These are phyloP conservation scores for Pipa parva DNA, from an alignment of 2,113 vertebrate species.

Conservation along the genomic window DNA sequence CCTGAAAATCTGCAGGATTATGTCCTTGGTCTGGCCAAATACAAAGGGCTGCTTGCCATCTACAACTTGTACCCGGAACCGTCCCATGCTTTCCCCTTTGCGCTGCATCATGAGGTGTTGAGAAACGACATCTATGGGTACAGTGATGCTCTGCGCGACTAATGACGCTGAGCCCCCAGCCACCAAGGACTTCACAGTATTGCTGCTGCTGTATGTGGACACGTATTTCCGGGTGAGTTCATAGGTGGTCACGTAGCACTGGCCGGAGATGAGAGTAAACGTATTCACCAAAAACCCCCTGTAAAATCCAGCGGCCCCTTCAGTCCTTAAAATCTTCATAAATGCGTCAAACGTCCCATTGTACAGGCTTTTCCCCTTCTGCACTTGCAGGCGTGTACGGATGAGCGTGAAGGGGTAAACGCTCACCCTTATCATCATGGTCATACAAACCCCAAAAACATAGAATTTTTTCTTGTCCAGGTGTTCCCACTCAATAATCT, in stretches of 20 bases:
- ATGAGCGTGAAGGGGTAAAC: slow-evolving; percentile 92
- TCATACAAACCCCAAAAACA: slow-evolving; percentile 88
- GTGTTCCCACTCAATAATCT: slow-evolving; percentile 97
- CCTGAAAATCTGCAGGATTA: slow-evolving; percentile 82
- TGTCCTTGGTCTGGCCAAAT: slow-evolving; percentile 85
- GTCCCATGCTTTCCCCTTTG: slow-evolving; percentile 73
- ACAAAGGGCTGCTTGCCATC: slow-evolving; percentile 58
- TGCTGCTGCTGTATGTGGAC: slow-evolving; percentile 76
- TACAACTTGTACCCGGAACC: slow-evolving; percentile 68
- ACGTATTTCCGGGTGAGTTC: slow-evolving; percentile 88
- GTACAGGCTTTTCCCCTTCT: slow-evolving; percentile 88
- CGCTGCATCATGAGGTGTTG: slow-evolving; percentile 98
- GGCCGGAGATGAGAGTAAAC: slow-evolving; percentile 86
- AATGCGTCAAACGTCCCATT: slow-evolving; percentile 87
- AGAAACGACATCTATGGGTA: slow-evolving; percentile 90
- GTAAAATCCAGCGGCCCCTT: slow-evolving; percentile 81
- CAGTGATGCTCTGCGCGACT: slow-evolving; percentile 94
- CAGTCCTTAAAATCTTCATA: slow-evolving; percentile 79
- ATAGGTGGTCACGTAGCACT: slow-evolving; percentile 92
- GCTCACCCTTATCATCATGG: slow-evolving; percentile 85
- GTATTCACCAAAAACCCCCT: slow-evolving; percentile 92
- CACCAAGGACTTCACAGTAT: slow-evolving; percentile 86
- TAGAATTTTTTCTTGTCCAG: slow-evolving; percentile 97
- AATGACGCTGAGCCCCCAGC: slow-evolving; percentile 86
- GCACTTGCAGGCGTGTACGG: slow-evolving; percentile 87